Evolutionary conservation across 1,140 invertebrate genomes (phyloP).

Genomic region (Halesus radiatus): DNA sequence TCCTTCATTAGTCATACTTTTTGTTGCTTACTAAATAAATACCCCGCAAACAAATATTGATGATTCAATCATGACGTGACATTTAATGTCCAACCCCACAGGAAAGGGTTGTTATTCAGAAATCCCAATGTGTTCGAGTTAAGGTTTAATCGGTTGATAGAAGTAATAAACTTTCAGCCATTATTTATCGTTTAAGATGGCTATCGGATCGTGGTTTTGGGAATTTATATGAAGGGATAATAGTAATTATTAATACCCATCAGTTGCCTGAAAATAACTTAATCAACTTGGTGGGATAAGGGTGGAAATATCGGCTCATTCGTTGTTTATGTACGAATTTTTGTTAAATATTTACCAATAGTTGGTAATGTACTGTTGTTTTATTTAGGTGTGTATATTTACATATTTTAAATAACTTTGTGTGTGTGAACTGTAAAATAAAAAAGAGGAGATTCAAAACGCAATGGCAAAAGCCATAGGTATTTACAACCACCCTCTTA

Average conservation of each 20-base stretch:
- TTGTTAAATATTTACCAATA: no score
- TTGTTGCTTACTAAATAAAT: no score
- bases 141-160: not conserved
- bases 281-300: slow-evolving; percentile 6
- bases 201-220: slow-evolving; percentile 18
- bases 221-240: not conserved
- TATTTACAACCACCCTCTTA: no score
- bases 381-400: no score
- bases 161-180: slow-evolving; percentile 1
- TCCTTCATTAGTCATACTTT: no score
- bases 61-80: not conserved
- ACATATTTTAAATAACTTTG: no score
- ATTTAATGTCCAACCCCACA: not conserved
- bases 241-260: no score
- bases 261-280: not conserved
- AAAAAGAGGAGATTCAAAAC: no score
- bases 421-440: no score
- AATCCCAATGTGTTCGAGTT: slow-evolving; percentile 14
- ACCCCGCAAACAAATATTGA: no score
- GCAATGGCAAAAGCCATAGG: no score
- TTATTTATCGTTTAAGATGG: slow-evolving; percentile 20
- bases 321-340: not conserved
- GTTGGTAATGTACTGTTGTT: no score
- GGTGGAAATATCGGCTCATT: not conserved
- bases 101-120: not conserved